A percentile compares a stretch with the other conserved stretches of the same genome.
These are phyloP conservation scores for Drosophila maculinotata DNA, from an alignment of 2,888 invertebrate species.

Conservation along the genomic window DNA sequence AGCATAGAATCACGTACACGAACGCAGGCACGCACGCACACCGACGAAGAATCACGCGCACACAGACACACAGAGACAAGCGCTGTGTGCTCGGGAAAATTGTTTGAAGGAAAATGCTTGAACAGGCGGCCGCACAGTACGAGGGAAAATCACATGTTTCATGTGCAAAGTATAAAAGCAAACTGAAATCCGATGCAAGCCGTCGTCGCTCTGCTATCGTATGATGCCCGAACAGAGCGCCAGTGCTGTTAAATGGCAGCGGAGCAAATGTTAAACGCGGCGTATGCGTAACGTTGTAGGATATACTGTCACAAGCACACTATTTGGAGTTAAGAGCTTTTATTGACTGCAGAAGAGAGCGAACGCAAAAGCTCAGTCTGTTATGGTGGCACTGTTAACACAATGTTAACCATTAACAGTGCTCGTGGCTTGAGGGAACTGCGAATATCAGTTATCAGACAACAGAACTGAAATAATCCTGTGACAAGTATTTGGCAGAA, in stretches of 20 bases:
- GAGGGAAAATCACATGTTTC: conserved; percentile 78
- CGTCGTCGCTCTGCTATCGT: conserved; percentile 16
- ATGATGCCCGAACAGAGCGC: conserved; percentile 14
- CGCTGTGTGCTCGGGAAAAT: conserved; percentile 45
- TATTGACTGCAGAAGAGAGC: background rate
- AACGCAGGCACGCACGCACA: conserved; percentile 15
- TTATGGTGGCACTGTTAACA: conserved; percentile 25
- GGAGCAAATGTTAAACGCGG: conserved; percentile 34
- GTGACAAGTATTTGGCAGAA: background rate
- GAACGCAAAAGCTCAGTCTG: conserved; percentile 36
- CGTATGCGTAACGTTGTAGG: conserved; percentile 50
- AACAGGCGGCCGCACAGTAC: conserved; percentile 58
- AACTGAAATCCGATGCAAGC: conserved; percentile 66
- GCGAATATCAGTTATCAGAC: too few species aligned
- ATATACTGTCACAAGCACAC: conserved; percentile 5
- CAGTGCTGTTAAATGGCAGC: conserved; percentile 32
- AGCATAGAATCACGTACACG: conserved; percentile 28
- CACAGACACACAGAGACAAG: conserved; percentile 15
- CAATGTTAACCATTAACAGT: conserved; percentile 22
- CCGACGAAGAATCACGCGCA: conserved; percentile 15
- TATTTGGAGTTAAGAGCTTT: conserved; percentile 35
- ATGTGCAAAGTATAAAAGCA: conserved; percentile 82
- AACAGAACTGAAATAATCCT: background rate
- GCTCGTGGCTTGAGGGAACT: background rate
- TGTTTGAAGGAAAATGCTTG: conserved; percentile 52